Conservation (phyloP, 1,140 invertebrate genomes). For the Plectrocnemia conspersa region DNA sequence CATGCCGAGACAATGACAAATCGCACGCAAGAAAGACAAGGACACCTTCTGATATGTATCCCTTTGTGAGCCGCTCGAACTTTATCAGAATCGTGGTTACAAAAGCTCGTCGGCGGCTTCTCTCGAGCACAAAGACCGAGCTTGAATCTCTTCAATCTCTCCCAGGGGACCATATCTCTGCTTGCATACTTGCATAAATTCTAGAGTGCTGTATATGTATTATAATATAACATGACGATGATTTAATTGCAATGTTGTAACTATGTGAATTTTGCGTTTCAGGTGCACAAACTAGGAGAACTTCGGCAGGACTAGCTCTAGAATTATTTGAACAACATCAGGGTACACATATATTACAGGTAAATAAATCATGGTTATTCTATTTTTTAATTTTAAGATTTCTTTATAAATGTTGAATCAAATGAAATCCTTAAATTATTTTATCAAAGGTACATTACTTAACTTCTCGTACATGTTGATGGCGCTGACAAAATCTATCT, state of each 20-base stretch:
- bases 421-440: too few relatives aligned
- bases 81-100: constrained; percentile 6
- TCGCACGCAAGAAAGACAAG: constrained; percentile 12
- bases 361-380: too few relatives aligned
- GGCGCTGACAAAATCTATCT: too few relatives aligned
- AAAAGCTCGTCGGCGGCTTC: constrained; percentile 9
- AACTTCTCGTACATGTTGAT: too few relatives aligned
- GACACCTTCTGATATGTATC: constrained; percentile 9
- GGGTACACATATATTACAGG: constrained; percentile 95
- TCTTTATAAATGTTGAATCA: not conserved
- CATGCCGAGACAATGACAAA: too few relatives aligned
- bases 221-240: too few relatives aligned
- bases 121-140: constrained; percentile 8
- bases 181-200: too few relatives aligned
- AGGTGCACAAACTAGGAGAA: constrained; percentile 70
- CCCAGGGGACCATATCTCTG: too few relatives aligned
- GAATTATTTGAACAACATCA: constrained; percentile 94
- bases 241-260: too few relatives aligned
- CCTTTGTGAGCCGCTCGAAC: not conserved
- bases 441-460: too few relatives aligned
- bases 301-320: constrained; percentile 62
- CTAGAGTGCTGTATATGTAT: too few relatives aligned
- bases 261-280: constrained; percentile 54
- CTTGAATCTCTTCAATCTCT: too few relatives aligned
- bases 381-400: constrained; percentile 3